Evolutionary conservation across 2,888 invertebrate genomes (phyloP).

Genomic region (Dasysyrphus albostriatus): DNA sequence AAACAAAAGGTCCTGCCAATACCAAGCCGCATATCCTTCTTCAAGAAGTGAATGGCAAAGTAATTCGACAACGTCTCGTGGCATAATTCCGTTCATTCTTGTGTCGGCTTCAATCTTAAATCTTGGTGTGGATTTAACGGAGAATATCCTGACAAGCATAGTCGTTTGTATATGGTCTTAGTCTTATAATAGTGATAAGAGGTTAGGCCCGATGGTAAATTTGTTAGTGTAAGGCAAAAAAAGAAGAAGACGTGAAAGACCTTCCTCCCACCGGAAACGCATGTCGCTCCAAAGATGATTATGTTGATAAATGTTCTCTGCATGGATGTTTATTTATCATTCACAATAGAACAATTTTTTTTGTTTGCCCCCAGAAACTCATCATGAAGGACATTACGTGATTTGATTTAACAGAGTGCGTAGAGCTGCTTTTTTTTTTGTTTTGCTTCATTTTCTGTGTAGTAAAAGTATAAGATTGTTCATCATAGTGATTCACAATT

Average conservation of each 20-base stretch:
- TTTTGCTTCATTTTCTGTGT: not conserved
- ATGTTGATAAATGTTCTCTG: constrained; percentile 69
- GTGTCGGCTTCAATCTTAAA: constrained; percentile 33
- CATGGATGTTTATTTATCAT: constrained; percentile 72
- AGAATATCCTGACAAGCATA: constrained; percentile 43
- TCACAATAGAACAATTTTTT: constrained; percentile 34
- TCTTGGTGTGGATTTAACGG: constrained; percentile 20
- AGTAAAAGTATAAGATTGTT: not conserved
- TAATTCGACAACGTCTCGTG: constrained; percentile 37
- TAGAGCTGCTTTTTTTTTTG: not conserved
- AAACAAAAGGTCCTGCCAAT: constrained; percentile 22
- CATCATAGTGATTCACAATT: constrained; percentile 30
- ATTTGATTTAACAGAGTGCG: constrained; percentile 29
- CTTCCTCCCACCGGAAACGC: constrained; percentile 62
- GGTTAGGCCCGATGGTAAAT: not conserved
- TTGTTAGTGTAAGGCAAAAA: constrained; percentile 1
- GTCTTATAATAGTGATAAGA: not conserved
- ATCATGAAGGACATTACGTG: constrained; percentile 39
- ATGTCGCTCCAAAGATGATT: constrained; percentile 68
- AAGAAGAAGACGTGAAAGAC: not conserved
- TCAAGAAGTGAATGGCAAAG: constrained; percentile 20
- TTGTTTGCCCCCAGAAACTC: not conserved
- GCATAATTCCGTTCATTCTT: constrained; percentile 55
- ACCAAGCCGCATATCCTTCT: not conserved
- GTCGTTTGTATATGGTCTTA: not conserved